Evolutionary conservation across 2,113 vertebrate species (phyloP).

Genomic region (Lamprotornis superbus): DNA sequence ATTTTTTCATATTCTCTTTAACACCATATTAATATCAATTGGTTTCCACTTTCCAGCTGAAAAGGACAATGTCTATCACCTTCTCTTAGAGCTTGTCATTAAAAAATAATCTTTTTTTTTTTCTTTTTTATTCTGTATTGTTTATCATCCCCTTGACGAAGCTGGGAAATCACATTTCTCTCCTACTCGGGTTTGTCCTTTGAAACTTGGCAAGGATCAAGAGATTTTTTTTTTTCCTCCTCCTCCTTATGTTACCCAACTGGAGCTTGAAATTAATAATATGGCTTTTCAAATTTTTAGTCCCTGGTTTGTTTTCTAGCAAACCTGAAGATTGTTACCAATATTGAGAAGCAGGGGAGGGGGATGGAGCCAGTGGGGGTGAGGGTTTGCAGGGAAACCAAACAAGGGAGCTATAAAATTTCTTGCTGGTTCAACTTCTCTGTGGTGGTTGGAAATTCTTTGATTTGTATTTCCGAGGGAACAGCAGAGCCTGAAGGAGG

Average conservation of each 20-base stretch:
- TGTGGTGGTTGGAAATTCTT: background rate
- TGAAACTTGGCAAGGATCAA: constrained; percentile 47
- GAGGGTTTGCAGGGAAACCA: background rate
- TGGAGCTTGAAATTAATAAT: constrained; percentile 26
- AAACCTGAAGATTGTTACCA: constrained; percentile 23
- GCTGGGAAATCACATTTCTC: constrained; percentile 53
- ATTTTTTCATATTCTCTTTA: constrained; percentile 45
- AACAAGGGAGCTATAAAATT: background rate
- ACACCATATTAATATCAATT: constrained; percentile 56
- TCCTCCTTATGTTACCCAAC: constrained; percentile 55
- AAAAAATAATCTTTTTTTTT: background rate
- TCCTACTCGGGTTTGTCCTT: constrained; percentile 53
- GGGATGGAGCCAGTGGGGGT: background rate
- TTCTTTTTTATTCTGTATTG: constrained; percentile 15
- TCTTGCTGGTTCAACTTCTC: background rate
- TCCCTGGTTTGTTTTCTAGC: constrained; percentile 45
- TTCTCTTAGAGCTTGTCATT: constrained; percentile 24
- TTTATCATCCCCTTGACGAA: constrained; percentile 53
- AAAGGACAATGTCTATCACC: constrained; percentile 60
- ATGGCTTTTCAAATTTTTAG: background rate
- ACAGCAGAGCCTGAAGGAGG: background rate
- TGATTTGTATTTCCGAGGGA: background rate
- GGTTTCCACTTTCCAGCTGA: constrained; percentile 54
- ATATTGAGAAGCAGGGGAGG: background rate
- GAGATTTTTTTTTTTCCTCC: background rate